Base-by-base conservation (phyloP, 2,888 invertebrate genomes). In the Cheilosia pagana region DNA sequence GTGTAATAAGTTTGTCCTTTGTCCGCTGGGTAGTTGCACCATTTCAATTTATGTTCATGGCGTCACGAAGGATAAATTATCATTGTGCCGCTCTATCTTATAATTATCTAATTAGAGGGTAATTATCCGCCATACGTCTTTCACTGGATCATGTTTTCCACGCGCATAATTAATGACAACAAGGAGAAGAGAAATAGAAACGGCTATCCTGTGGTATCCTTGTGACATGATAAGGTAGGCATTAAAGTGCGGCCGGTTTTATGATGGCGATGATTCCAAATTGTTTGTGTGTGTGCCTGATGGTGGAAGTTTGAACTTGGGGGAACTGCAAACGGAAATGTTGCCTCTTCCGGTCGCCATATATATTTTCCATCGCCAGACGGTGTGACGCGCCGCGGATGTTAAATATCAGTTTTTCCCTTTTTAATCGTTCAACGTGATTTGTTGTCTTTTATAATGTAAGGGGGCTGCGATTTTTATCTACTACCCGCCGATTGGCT, bases 1-100 rank as follows among this genome's bases (percentile, higher is more conserved):
- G 43, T 81, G 85, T 85, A 81, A 81, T 81, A 81, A 85, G 71
- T 71, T 71, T 85, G 85, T 85, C 85, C 85, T 76, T 76, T 85
- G 85, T 85, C 71, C 85, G 57, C 8, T 21, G 28, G 19, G 28
- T 39, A 16, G 74, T 63, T 50, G 39, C 23, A 45, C 41, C 7
- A 16, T 52, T 10, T 45, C 21, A 75, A 81, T 81, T 85, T 79
- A 85, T 85, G 85, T 85, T 52, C 70, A 60, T 62, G 55, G 31
- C 79, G 21, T 28, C 79, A 62, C 35, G 75, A 65, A 43, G 60
- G 62, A 67, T 81, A 81, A 85, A 81, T 85, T 85, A 76, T 78
- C 14, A 41, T 19, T 14, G n/a, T 50, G 57, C 16, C 48, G 48
- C 60, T 71, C 53, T 81, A 81, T 85, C 85, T 72, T 81, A 85